A percentile compares a stretch with the other conserved stretches of the same genome.
phyloP scores from a whole-genome alignment of 2,113 vertebrate species.

The Machaerirhynchus nigripectus region DNA sequence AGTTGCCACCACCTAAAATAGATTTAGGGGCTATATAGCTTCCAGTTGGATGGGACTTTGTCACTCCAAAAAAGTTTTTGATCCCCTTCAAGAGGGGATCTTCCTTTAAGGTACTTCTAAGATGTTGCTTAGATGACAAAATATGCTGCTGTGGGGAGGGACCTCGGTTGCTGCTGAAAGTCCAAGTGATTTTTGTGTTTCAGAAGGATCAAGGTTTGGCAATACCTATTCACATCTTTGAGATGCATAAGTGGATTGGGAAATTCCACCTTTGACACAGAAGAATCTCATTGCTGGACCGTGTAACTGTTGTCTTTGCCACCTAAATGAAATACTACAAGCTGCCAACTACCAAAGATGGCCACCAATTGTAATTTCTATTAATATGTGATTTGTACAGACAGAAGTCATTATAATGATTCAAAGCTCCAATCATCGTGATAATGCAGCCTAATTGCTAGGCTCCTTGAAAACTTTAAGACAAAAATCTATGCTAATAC shows the following conservation, averaged over 20 bases:
- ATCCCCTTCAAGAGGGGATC: not conserved
- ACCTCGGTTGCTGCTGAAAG: not conserved
- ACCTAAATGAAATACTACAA: not conserved
- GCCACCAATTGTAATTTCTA: conserved; percentile 13
- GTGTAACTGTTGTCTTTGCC: not conserved
- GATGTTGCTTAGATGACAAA: not conserved
- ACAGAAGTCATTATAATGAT: conserved; percentile 27
- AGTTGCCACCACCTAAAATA: not conserved
- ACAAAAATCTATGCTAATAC: conserved; percentile 43
- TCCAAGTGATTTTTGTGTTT: not conserved
- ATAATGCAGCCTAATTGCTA: conserved; percentile 60
- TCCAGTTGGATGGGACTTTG: not conserved
- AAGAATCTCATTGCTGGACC: not conserved
- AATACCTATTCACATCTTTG: not conserved
- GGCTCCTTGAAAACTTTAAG: conserved; percentile 9
- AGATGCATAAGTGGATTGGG: not conserved
- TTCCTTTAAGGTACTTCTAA: not conserved
- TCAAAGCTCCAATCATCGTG: conserved; percentile 37
- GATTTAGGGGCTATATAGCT: not conserved
- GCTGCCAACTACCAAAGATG: not conserved
- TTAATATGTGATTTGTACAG: conserved; percentile 20
- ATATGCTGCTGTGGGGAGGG: not conserved
- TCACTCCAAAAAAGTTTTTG: not conserved
- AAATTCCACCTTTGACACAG: not conserved
- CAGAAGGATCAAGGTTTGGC: not conserved